Conservation (phyloP, 2,113 vertebrate species). For the Bufo bufo region DNA sequence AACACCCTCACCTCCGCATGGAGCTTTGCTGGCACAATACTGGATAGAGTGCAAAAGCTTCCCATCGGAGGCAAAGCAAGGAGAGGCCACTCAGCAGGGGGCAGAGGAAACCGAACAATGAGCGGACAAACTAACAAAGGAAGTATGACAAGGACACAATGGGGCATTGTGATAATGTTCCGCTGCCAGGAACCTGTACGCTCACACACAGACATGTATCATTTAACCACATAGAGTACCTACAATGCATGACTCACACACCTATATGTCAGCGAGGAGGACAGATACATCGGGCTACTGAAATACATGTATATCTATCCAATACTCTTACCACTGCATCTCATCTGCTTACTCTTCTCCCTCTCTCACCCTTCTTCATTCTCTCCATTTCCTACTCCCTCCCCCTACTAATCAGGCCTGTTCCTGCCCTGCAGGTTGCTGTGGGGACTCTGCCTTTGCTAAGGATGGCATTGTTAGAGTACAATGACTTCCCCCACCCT, state of each 20-base stretch:
- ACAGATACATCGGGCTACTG: background rate
- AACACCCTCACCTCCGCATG: constrained; percentile 13
- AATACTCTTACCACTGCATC: background rate
- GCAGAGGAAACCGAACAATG: constrained; percentile 53
- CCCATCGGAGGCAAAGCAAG: constrained; percentile 34
- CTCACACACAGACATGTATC: background rate
- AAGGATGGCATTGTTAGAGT: constrained; percentile 48
- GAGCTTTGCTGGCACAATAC: constrained; percentile 26
- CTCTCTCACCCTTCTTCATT: constrained; percentile 21
- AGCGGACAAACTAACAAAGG: constrained; percentile 53
- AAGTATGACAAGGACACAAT: constrained; percentile 51
- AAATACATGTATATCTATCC: background rate
- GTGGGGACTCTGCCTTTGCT: constrained; percentile 46
- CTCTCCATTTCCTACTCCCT: constrained; percentile 37
- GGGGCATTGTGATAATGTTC: constrained; percentile 46
- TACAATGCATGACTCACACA: constrained; percentile 11
- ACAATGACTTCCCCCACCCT: constrained; percentile 49
- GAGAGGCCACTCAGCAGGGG: constrained; percentile 45
- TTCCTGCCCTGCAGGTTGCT: constrained; percentile 51
- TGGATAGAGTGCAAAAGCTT: constrained; percentile 5
- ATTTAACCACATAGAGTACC: background rate
- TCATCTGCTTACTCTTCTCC: background rate
- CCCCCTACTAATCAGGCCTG: constrained; percentile 34
- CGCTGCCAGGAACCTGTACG: constrained; percentile 35
- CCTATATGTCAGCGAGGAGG: background rate